Evolutionary conservation across 2,888 invertebrate species (phyloP), one percentile per base, ranked within the genome.

Genomic region (Drosophila putrida): DNA sequence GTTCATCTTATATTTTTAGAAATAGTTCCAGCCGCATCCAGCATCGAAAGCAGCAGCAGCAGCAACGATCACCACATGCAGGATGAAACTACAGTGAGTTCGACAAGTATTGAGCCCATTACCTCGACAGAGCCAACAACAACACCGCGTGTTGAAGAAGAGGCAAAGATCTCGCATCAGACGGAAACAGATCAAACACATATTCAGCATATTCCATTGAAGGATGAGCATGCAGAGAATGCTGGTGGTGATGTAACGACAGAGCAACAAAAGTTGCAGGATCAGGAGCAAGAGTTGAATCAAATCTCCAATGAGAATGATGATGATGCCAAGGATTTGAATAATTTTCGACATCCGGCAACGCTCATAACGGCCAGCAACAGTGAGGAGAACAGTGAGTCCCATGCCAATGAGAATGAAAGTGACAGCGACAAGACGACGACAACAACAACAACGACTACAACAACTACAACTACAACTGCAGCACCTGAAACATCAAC

Each of bases 291-390:
- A 28, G 75, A 82, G 31, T 75, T 87, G 49, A 90, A 90, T 68
- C 91, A 91, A 66, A 91, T 91, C 33, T 89, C 90, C 6, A 86
- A 73, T 55, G 91, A 91, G 69, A 76, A 77, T 39, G 91, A 90
- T 51, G 90, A 90, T 58, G 90, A 88, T 76, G 90, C 75, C 70
- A 91, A 91, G 69, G 90, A 91, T 77, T 78, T 91, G 71, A 91
- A 91, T 75, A 90, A 90, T 79, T 90, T 91, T 57, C 80, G 91
- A 62, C 91, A 91, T 81, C 91, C 91, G 63, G 91, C 90, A 6
- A 91, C 91, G 10, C 75, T 91, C 25, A 91, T 91, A 70, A 91
- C 90, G 35, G 90, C 90, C 72, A 91, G 91, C 75, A 89, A 90
- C 61, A 90, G 91, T 39, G 90, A 91, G 57, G 89, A 89, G 65